Evolutionary conservation across 2,888 invertebrate genomes (phyloP).

Genomic region (Tholera decimalis): DNA sequence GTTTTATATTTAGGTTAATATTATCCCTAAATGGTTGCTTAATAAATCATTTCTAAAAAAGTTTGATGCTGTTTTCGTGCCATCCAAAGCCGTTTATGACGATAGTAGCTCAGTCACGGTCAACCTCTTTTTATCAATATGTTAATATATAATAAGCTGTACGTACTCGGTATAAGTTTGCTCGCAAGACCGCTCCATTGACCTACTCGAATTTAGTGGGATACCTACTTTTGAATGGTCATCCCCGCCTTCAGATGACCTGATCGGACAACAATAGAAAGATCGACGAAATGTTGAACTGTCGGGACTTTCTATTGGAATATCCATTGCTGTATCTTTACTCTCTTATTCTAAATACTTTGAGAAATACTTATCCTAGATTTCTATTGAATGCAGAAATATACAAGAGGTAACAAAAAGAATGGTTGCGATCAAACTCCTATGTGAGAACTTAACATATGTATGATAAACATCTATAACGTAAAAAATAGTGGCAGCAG

Average conservation of each 20-base stretch:
- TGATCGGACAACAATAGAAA: conserved; percentile 66
- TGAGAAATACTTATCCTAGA: not conserved
- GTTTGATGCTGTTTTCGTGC: conserved; percentile 3
- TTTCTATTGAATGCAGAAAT: not conserved
- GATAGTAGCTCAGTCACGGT: conserved; percentile 25
- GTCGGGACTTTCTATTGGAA: conserved; percentile 51
- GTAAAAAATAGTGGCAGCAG: not conserved
- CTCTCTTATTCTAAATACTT: conserved; percentile 4
- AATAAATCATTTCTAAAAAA: not conserved
- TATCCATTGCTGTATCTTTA: conserved; percentile 24
- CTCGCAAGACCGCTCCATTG: conserved; percentile 53
- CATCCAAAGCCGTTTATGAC: conserved; percentile 2
- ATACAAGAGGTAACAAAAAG: not conserved
- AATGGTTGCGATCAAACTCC: not conserved
- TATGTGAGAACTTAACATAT: not conserved
- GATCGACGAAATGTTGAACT: conserved; percentile 45
- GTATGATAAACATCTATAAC: not conserved
- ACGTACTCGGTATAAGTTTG: conserved; percentile 10
- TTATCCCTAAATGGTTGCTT: not conserved
- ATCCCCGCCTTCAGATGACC: conserved; percentile 56
- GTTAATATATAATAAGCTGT: conserved; percentile 16
- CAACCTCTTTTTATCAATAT: conserved; percentile 35
- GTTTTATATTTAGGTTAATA: not conserved
- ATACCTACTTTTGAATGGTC: conserved; percentile 49
- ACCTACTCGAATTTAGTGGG: conserved; percentile 60